These are phyloP conservation scores for Galbula dea DNA, from an alignment of 2,113 vertebrate genomes.

Conservation along the genomic window DNA sequence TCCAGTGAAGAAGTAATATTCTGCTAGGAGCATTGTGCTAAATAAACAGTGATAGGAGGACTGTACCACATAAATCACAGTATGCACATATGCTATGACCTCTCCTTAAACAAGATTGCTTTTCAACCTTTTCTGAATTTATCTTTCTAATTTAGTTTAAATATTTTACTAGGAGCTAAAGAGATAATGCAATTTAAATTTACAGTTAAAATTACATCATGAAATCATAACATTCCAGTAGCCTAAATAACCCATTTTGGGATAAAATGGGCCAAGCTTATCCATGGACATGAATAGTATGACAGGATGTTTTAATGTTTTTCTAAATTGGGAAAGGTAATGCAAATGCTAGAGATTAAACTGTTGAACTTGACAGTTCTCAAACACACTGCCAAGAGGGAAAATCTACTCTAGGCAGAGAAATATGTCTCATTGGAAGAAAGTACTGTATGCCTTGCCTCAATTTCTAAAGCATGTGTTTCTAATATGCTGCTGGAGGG, in stretches of 20 bases:
- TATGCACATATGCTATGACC: not conserved
- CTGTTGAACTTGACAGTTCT: not conserved
- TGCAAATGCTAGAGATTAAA: slow-evolving; percentile 30
- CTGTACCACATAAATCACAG: not conserved
- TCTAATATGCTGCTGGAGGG: slow-evolving; percentile 44
- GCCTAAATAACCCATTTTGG: not conserved
- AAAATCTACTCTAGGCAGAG: slow-evolving; percentile 38
- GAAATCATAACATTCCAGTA: not conserved
- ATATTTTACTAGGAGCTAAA: not conserved
- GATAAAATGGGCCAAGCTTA: not conserved
- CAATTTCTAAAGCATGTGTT: slow-evolving; percentile 44
- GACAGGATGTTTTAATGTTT: not conserved
- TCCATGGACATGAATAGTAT: not conserved
- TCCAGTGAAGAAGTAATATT: not conserved
- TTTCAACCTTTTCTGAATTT: not conserved
- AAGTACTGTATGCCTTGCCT: slow-evolving; percentile 8
- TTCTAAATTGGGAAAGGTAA: not conserved
- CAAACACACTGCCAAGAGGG: not conserved
- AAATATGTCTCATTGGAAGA: slow-evolving; percentile 39
- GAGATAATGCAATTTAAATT: not conserved
- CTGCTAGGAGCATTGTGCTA: not conserved
- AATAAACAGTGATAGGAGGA: not conserved
- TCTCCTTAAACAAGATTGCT: not conserved
- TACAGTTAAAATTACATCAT: not conserved
- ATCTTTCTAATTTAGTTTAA: not conserved